Evolutionary conservation across 2,113 vertebrate species (phyloP).

Genomic region (Tiliqua scincoides): DNA sequence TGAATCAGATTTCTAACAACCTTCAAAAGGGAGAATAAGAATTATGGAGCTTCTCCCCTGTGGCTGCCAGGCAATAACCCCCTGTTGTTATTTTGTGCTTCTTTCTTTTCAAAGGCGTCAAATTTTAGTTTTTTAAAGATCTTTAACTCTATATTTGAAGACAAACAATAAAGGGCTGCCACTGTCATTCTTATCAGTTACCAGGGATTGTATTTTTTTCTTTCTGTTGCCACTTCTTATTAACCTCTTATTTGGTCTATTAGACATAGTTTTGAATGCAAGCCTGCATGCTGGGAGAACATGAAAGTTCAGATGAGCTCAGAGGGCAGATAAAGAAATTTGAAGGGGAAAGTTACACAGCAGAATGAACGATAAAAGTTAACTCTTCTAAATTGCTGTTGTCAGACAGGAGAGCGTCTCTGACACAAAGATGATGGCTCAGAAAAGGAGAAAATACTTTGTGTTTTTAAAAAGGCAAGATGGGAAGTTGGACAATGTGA

Average conservation of each 20-base stretch:
- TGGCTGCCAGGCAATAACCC: constrained; percentile 98
- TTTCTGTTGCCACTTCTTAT: constrained; percentile 94
- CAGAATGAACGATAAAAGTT: constrained; percentile 81
- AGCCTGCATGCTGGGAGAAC: constrained; percentile 87
- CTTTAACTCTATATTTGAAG: constrained; percentile 99
- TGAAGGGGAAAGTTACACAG: constrained; percentile 82
- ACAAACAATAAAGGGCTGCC: constrained; percentile 95
- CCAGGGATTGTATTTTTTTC: constrained; percentile 89
- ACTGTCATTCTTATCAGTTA: constrained; percentile 96
- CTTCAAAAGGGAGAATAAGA: constrained; percentile 99
- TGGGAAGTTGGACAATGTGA: constrained; percentile 53
- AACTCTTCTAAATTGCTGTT: constrained; percentile 82
- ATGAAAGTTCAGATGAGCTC: constrained; percentile 90
- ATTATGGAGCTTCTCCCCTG: constrained; percentile 95
- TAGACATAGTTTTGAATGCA: constrained; percentile 86
- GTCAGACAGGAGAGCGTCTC: constrained; percentile 73
- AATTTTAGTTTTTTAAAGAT: constrained; percentile 98
- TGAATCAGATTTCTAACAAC: constrained; percentile 93
- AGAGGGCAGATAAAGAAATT: constrained; percentile 83
- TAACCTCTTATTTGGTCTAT: constrained; percentile 96
- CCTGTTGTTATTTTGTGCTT: constrained; percentile 99
- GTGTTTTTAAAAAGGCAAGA: constrained; percentile 61
- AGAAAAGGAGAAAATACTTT: constrained; percentile 51
- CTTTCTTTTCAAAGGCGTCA: constrained; percentile 99
- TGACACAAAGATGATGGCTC: constrained; percentile 66